Base-by-base conservation (phyloP, 1,140 invertebrate species). In the Calliphora vicina region DNA sequence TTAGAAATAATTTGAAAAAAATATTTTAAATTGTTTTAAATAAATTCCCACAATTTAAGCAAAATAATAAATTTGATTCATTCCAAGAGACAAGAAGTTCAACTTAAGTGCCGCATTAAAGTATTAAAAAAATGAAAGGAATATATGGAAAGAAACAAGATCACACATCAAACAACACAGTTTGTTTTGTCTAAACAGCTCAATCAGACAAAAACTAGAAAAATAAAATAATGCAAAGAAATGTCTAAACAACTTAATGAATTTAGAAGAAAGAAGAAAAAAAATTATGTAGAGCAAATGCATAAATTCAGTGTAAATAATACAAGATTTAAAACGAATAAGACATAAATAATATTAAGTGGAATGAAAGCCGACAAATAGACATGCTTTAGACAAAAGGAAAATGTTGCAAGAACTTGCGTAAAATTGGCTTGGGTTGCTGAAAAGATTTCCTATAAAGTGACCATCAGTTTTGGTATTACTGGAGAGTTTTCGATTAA, bases 11-110 rank as follows among this genome's bases (percentile, higher is more conserved):
- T n/a, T n/a, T n/a, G 4, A 61, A n/a, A 17, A 17, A 67, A 67
- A 67, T 25, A 20, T 10, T 20, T 67, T 5, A 67, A 67, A 67
- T 20, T 67, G 61, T 25, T 67, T 23, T 67, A 35, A 10, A 67
- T 20, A 23, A 67, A 67, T 67, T 20, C 61, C 61, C 61, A 67
- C 61, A 67, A 67, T 67, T 57, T 57, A 23, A 3, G 61, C 42
- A 67, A 67, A 67, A 67, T 25, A 67, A 67, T 67, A 23, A 17
- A 25, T 67, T 67, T 67, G n/a, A 67, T 67, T 67, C 61, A 67
- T 67, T 67, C 9, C 50, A 67, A 25, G 4, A n/a, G 50, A 10
- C 2, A 25, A 67, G 20, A 67, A 23, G 61, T 67, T 23, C 61
- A 67, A 23, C 5, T 23, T 10, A 67, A 67, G 20, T 23, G n/a